A percentile compares a stretch with the other conserved stretches of the same genome.
phyloP scores from a whole-genome alignment of 2,888 invertebrate genomes.

The Petrophora chlorosata region DNA sequence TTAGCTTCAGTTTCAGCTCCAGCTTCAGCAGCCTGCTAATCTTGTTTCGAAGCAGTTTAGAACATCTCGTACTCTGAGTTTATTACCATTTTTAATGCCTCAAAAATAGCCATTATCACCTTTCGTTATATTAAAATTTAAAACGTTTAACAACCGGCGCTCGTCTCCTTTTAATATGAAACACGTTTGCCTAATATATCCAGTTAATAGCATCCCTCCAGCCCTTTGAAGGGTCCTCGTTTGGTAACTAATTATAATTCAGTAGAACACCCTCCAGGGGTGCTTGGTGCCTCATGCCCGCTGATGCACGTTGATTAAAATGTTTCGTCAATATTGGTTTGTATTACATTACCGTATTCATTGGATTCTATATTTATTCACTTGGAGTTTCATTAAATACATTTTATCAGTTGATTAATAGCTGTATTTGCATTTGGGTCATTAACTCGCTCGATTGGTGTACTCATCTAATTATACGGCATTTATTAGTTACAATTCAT shows the following conservation, averaged over 20 bases:
- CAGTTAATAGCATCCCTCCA: conserved; percentile 54
- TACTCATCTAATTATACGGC: conserved; percentile 2
- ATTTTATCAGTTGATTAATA: conserved; percentile 8
- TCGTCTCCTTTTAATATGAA: conserved; percentile 38
- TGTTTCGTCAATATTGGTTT: conserved; percentile 52
- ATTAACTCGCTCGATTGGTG: conserved; percentile 12
- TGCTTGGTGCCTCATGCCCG: no score
- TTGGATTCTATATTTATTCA: conserved; percentile 17
- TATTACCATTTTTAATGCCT: conserved; percentile 25
- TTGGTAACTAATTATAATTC: conserved; percentile 61
- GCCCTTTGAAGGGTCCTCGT: conserved; percentile 46
- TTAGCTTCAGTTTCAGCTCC: no score
- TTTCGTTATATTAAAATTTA: conserved; percentile 32
- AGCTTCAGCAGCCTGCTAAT: neutral
- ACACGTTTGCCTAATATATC: conserved; percentile 60
- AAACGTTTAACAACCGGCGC: conserved; percentile 24
- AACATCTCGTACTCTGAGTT: conserved; percentile 22
- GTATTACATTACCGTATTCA: conserved; percentile 26
- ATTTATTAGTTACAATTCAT: no score
- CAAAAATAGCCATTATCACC: conserved; percentile 24
- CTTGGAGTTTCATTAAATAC: neutral
- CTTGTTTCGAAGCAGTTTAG: conserved; percentile 11
- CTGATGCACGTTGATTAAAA: conserved; percentile 58
- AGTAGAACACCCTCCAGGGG: conserved; percentile 45
- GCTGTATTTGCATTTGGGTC: conserved; percentile 11